Base-by-base conservation (phyloP, 1,140 invertebrate genomes). In the Uloborus diversus region DNA sequence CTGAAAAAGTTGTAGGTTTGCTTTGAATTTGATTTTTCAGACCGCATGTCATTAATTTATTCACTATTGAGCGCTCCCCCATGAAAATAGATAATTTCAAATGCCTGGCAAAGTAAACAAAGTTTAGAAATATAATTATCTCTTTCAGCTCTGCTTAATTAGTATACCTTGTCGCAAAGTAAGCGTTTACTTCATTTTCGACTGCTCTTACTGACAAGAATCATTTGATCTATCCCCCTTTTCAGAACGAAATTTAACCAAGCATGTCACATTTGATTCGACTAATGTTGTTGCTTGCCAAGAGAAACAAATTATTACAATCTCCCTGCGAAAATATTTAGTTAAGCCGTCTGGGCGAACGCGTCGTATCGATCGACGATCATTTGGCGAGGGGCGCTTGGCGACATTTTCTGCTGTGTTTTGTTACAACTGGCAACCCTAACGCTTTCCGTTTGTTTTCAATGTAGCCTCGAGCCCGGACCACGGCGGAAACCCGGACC, bases 391-490 rank as follows among this genome's bases (percentile, higher is more conserved):
- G 23, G n/a, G 23, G 59, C 61, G 62, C 62, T 78, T 78, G 73
- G 73, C 73, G 73, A 73, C 20, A 53, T 65, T 78, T 27, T 14
- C 0, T 30, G 14, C 56, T 30, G 27, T 61, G 9, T 14, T 53
- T 53, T 20, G 13, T 9, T 20, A 20, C 5, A 53, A 33, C 17
- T 37, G 17, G 61, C 61, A 78, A 65, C 59, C 73, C 62, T 66
- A 56, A 56, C 27, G 25, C 35, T 65, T 65, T 57, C 73, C 61
- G 73, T 66, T 79, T 69, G 51, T 79, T 79, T 69, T 79, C 65
- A 57, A 57, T 79, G 64, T 69, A 79, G 76, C 76, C 76, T 69
- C 76, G 65, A 79, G 57, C 76, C 76, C 76, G 65, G 76, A 79
- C 47, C 76, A 61, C 65, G 76, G 65, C 56, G 76, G 76, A 33